Evolutionary conservation across 2,797 vertebrate genomes (phyloP), one percentile per base, ranked within the genome.

Genomic region (Dermochelys coriacea): DNA sequence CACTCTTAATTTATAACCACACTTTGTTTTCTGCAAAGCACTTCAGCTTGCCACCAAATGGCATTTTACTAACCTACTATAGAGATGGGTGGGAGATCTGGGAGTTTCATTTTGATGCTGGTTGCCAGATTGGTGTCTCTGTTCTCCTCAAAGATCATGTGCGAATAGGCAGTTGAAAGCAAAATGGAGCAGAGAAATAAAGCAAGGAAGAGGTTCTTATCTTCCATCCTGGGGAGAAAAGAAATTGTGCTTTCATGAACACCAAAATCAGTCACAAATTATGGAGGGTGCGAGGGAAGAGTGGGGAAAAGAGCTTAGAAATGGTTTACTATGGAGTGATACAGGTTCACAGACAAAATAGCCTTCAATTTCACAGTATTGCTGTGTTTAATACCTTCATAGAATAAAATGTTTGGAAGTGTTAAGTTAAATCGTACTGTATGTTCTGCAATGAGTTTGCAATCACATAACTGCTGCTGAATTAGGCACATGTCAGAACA

Each of bases 11-110:
- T 3, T 8, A 27, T 23, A 85, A 3, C 1, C 5, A 6, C 2
- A 2, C 64, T 41, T 41, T 49, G 29, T 31, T 80, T 89, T 27
- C 68, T 77, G 23, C 12, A 74, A 52, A 52, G 50, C 14, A 5
- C 5, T 5, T 12, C 41, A 21, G 45, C 37, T 55, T 41, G 51
- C 45, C 86, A 25, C 37, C 0, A 0, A 92, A 45, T 1, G n/a
- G 54, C 10, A 50, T 86, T 95, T 82, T 93, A 97, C 98, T 98
- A 37, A 98, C 98, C 98, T 93, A 97, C 94, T 9, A 98, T 98
- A 54, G 98, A 98, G 96, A 98, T 97, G 25, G 97, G 94, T 51
- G 97, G 96, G 31, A 97, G 97, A 75, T 98, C 98, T 23, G 95
- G 55, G 11, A 98, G 80, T 14, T 95, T 95, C 85, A 93, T 89